Evolutionary conservation across 2,797 vertebrate species (phyloP).

Genomic region (Esox lucius): DNA sequence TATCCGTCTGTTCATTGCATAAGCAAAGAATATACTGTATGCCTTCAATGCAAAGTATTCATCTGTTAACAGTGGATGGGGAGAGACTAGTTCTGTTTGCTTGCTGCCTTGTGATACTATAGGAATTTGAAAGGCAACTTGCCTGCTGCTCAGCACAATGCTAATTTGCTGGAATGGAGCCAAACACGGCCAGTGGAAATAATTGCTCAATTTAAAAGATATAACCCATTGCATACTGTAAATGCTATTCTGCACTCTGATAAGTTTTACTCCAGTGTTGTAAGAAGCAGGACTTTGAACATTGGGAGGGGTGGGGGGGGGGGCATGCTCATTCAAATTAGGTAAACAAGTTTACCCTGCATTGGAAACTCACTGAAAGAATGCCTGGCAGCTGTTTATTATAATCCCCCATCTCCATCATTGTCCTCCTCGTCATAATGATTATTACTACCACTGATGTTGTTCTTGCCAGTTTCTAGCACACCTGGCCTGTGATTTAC

Average conservation of each 20-base stretch:
- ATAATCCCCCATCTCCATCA: constrained; percentile 56
- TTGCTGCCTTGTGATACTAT: not conserved
- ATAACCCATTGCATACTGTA: not conserved
- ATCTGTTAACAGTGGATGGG: not conserved
- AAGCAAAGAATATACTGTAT: not conserved
- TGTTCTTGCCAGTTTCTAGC: constrained; percentile 27
- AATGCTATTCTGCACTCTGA: not conserved
- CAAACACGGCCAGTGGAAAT: not conserved
- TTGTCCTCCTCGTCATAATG: constrained; percentile 34
- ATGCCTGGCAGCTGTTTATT: constrained; percentile 25
- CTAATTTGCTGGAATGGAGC: not conserved
- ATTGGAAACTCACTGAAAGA: not conserved
- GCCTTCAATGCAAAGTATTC: not conserved
- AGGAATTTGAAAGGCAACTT: not conserved
- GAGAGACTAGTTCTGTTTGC: not conserved
- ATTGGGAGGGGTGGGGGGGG: not conserved
- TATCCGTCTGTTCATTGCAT: not conserved
- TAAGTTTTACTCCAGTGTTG: not conserved
- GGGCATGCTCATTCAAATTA: not conserved
- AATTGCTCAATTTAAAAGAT: not conserved
- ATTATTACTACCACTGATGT: not conserved
- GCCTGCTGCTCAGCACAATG: not conserved
- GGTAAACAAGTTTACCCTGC: not conserved
- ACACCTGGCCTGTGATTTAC: constrained; percentile 10
- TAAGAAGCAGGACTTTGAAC: not conserved